Base-by-base conservation (phyloP, 2,797 vertebrate genomes). In the Sebastes melanostomus region DNA sequence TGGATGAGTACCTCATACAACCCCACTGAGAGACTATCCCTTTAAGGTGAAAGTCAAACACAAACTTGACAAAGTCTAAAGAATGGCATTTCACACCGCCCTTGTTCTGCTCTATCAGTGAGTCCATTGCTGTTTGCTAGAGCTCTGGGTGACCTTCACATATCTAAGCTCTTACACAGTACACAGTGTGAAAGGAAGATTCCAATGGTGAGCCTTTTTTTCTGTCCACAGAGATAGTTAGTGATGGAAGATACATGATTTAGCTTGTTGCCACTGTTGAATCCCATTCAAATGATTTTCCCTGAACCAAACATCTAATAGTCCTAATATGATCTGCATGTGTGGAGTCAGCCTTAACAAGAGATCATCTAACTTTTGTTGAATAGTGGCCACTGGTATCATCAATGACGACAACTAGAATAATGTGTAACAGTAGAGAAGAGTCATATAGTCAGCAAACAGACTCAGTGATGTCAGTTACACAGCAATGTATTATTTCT, bases 31-130 rank as follows among this genome's bases (percentile, higher is more conserved):
- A n/a, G 20, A 54, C 50, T 54, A 22, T 54, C 50, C 50, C 14
- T 54, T 63, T 32, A 50, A 8, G 24, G 68, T 78, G 81, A 91
- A 86, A 66, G 79, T 91, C 85, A 86, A 88, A 88, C 29, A 72
- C n/a, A 27, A 27, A 66, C 55, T 46, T 50, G 46, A 50, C 16
- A 50, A 50, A 46, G 16, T 46, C 29, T 68, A 61, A n/a, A 34
- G 62, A 24, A 3, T 60, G 80, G 27, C 25, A 59, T 75, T 81
- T 90, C 63, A 88, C 75, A 80, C 62, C 12, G 34, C 46, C 59
- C 67, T 74, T 55, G 72, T 72, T 73, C 69, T 74, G n/a, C 76
- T 76, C 85, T 77, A 87, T 91, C 85, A 78, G 38, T 56, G 30
- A n/a, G 74, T 56, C 52, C 76, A 42, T 58, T 69, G 13, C 5